Percentiles rank a stretch among this genome's conserved stretches.
Evolutionary conservation across 2,113 vertebrate species (phyloP).

Genomic region (Scartelaos histophorus): DNA sequence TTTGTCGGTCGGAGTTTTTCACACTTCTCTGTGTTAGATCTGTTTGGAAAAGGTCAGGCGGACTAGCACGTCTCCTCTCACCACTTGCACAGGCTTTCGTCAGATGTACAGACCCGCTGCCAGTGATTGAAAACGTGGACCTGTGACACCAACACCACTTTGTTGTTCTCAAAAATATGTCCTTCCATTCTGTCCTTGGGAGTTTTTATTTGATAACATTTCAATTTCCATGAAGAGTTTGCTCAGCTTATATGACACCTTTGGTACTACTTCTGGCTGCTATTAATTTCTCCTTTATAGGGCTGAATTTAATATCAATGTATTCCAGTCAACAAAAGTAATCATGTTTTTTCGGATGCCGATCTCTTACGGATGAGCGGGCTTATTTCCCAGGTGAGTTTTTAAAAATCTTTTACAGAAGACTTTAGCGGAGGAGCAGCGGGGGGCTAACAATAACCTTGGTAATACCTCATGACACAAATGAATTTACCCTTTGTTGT

Average conservation of each 20-base stretch:
- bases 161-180: constrained; percentile 13
- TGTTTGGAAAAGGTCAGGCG: constrained; percentile 45
- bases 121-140: constrained; percentile 23
- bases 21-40: constrained; percentile 21
- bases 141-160: constrained; percentile 17
- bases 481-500: constrained; percentile 57
- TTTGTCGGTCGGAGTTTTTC: constrained; percentile 17
- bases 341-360: constrained; percentile 30
- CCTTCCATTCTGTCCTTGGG: constrained; percentile 18
- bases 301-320: constrained; percentile 35
- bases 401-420: constrained; percentile 55
- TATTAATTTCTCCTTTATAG: constrained; percentile 28
- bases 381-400: constrained; percentile 51
- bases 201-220: constrained; percentile 23
- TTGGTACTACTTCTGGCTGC: constrained; percentile 24
- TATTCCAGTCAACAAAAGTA: constrained; percentile 54
- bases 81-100: constrained; percentile 30
- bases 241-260: constrained; percentile 34
- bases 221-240: constrained; percentile 31
- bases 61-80: constrained; percentile 17
- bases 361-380: constrained; percentile 43
- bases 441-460: constrained; percentile 39
- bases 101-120: constrained; percentile 21
- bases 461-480: constrained; percentile 45
- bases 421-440: constrained; percentile 40